phyloP scores from a whole-genome alignment of 2,797 vertebrate species.

The Argya squamiceps region DNA sequence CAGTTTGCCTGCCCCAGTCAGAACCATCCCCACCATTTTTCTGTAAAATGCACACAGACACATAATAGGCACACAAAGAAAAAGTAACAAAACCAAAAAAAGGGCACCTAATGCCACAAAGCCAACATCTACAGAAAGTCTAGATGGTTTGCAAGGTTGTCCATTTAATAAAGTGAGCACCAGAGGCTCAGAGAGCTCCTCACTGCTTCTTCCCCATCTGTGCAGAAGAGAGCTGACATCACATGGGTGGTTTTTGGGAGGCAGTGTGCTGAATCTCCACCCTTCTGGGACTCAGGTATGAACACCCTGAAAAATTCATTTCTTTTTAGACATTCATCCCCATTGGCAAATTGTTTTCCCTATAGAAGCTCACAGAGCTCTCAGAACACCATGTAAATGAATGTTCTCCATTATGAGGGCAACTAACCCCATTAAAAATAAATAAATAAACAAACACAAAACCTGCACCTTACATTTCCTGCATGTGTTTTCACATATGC shows the following conservation, averaged over 20 bases:
- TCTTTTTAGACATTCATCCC: background rate
- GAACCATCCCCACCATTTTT: background rate
- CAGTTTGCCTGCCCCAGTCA: background rate
- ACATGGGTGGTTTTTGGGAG: fast-evolving
- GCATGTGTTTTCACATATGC: background rate
- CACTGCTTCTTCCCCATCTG: background rate
- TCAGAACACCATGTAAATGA: background rate
- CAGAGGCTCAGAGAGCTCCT: background rate
- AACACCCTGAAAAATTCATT: background rate
- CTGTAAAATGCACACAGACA: too few relatives aligned
- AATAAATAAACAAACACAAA: background rate
- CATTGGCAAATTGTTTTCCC: background rate
- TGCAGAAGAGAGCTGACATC: background rate
- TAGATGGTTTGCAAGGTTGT: background rate
- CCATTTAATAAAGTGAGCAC: background rate
- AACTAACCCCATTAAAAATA: background rate
- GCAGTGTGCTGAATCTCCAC: background rate
- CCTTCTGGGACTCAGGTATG: background rate
- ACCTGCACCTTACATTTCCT: background rate
- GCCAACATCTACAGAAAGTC: background rate
- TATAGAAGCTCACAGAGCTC: background rate
- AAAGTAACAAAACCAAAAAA: background rate
- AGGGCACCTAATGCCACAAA: background rate
- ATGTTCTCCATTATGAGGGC: background rate
- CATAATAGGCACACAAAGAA: background rate